Evolutionary conservation across 1,140 invertebrate genomes (phyloP).

Genomic region (Atta cephalotes): DNA sequence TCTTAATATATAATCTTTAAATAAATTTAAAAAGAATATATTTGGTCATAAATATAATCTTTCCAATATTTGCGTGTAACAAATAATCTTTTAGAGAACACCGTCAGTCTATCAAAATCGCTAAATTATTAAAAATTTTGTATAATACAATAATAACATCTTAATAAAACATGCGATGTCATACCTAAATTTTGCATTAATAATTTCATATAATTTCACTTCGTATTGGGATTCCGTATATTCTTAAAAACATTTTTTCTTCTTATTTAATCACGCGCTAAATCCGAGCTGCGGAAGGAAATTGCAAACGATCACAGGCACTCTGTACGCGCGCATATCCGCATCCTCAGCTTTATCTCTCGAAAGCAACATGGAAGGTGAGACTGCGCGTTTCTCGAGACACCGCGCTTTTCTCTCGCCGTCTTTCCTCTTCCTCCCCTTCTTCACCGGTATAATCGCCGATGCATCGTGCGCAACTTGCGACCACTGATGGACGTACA

Average conservation of each 20-base stretch:
- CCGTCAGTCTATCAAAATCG: neutral
- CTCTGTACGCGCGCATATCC: neutral
- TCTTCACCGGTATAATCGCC: slow-evolving; percentile 28
- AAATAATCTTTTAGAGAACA: slow-evolving; percentile 7
- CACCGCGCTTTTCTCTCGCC: slow-evolving; percentile 40
- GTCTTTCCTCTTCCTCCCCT: slow-evolving; percentile 36
- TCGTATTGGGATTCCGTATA: neutral
- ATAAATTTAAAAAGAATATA: neutral
- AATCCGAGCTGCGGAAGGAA: neutral
- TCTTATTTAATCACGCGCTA: neutral
- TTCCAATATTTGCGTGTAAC: neutral
- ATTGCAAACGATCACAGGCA: slow-evolving; percentile 22
- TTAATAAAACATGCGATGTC: neutral
- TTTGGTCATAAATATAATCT: neutral
- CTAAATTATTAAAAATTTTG: neutral
- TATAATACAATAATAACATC: neutral
- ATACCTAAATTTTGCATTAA: too few species aligned
- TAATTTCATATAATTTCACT: neutral
- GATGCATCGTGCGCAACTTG: slow-evolving; percentile 20
- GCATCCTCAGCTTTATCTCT: slow-evolving; percentile 54
- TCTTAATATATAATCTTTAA: neutral
- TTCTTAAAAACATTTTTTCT: neutral
- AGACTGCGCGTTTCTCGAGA: slow-evolving; percentile 49
- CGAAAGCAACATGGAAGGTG: slow-evolving; percentile 56
- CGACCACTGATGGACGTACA: slow-evolving; percentile 57